These are phyloP conservation scores for Subacronicta megacephala DNA, from an alignment of 2,888 invertebrate genomes.

Conservation along the genomic window DNA sequence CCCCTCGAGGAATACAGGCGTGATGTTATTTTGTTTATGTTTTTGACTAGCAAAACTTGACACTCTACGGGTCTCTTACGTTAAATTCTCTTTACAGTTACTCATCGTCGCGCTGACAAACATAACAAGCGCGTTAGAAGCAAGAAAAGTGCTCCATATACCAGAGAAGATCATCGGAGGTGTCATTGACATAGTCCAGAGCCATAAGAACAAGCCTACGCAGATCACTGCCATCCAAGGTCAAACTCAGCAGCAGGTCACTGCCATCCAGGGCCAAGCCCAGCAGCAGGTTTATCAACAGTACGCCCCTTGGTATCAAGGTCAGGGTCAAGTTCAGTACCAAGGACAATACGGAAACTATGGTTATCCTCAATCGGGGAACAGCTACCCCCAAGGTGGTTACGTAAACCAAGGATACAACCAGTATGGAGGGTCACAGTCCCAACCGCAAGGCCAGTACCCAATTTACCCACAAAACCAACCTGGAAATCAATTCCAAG, in stretches of 20 bases:
- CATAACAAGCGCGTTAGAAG: slow-evolving; percentile 61
- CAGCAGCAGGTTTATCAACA: slow-evolving; percentile 62
- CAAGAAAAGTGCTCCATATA: slow-evolving; percentile 71
- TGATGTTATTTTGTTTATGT: too few relatives aligned
- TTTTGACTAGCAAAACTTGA: too few relatives aligned
- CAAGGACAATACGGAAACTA: slow-evolving; percentile 63
- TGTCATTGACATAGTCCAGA: slow-evolving; percentile 84
- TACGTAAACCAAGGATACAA: slow-evolving; percentile 42
- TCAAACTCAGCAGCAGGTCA: slow-evolving; percentile 25
- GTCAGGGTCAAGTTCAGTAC: slow-evolving; percentile 54
- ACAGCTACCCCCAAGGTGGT: slow-evolving; percentile 47
- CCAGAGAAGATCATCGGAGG: slow-evolving; percentile 85
- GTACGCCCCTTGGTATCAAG: slow-evolving; percentile 55
- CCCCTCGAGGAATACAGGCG: too few relatives aligned
- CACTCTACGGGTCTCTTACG: too few relatives aligned
- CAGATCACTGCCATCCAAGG: not conserved
- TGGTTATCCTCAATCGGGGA: slow-evolving; percentile 49
- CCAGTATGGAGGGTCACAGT: slow-evolving; percentile 51
- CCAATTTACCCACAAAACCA: slow-evolving; percentile 50
- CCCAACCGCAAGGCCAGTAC: slow-evolving; percentile 58
- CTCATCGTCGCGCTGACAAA: slow-evolving; percentile 50
- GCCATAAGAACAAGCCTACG: slow-evolving; percentile 79
- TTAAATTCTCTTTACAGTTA: slow-evolving; percentile 58
- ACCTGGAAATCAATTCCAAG: slow-evolving; percentile 45
- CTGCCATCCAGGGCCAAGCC: slow-evolving; percentile 25